Percentiles rank a stretch among this genome's conserved stretches.
Evolutionary conservation across 2,797 vertebrate species (phyloP).

Genomic region (Megaceryle alcyon): DNA sequence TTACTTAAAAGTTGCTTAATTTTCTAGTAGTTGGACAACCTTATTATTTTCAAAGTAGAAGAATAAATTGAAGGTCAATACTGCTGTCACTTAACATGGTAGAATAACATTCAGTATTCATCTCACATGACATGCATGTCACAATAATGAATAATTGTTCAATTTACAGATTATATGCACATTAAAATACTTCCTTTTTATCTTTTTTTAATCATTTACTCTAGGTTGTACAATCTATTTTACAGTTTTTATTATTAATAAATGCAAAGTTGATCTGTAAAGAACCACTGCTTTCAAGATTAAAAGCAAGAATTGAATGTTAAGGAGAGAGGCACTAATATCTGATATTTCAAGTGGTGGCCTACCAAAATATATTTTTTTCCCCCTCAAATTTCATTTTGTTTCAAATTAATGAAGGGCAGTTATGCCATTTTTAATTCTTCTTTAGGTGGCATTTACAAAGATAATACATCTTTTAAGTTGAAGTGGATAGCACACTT

Average conservation of each 20-base stretch:
- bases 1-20: background rate
- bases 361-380: background rate
- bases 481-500: background rate
- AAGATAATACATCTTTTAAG: background rate
- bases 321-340: background rate
- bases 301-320: background rate
- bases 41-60: background rate
- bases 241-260: background rate
- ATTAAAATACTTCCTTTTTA: background rate
- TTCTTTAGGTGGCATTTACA: background rate
- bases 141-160: background rate
- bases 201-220: background rate
- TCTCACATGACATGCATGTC: background rate
- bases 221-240: background rate
- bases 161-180: background rate
- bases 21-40: background rate
- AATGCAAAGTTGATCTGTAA: background rate
- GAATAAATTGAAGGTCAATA: background rate
- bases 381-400: background rate
- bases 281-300: background rate
- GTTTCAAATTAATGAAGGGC: background rate
- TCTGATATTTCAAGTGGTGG: background rate
- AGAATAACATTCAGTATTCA: background rate
- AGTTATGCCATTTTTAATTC: background rate
- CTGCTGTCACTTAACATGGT: background rate